Conservation (phyloP, 1,140 invertebrate genomes). For the Pseudobourletiella spinata region DNA sequence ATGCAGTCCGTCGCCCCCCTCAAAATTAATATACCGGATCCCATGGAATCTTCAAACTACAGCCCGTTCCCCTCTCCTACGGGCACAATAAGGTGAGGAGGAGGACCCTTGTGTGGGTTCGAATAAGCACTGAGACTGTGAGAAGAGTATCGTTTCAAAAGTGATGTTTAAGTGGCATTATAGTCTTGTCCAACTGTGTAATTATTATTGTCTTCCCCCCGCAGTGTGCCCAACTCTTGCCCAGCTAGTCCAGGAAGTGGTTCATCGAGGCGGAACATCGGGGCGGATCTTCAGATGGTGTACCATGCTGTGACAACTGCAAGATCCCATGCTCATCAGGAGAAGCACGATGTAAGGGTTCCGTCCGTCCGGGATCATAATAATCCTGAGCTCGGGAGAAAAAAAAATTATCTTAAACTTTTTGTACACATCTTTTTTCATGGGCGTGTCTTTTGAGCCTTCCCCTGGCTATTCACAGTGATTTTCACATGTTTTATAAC, state of each 20-base stretch:
- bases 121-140: too few species aligned
- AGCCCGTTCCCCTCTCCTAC: constrained; percentile 92
- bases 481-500: too few species aligned
- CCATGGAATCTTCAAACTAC: constrained; percentile 52
- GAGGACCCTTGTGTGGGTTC: neutral
- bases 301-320: constrained; percentile 53
- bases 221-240: constrained; percentile 86
- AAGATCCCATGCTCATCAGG: constrained; percentile 38
- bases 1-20: constrained; percentile 52
- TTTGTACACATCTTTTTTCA: too few species aligned
- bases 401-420: too few species aligned
- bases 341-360: constrained; percentile 28
- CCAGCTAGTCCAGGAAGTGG: constrained; percentile 73
- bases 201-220: constrained; percentile 34
- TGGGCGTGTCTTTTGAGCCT: too few species aligned
- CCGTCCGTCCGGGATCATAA: too few species aligned
- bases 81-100: constrained; percentile 63
- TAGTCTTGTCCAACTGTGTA: neutral
- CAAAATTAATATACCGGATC: constrained; percentile 84
- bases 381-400: too few species aligned
- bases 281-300: constrained; percentile 61
- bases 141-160: too few species aligned
- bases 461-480: too few species aligned
- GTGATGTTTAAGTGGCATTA: too few species aligned
- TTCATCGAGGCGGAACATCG: constrained; percentile 54